Evolutionary conservation across 2,888 invertebrate genomes (phyloP).

Genomic region (Patella pellucida): DNA sequence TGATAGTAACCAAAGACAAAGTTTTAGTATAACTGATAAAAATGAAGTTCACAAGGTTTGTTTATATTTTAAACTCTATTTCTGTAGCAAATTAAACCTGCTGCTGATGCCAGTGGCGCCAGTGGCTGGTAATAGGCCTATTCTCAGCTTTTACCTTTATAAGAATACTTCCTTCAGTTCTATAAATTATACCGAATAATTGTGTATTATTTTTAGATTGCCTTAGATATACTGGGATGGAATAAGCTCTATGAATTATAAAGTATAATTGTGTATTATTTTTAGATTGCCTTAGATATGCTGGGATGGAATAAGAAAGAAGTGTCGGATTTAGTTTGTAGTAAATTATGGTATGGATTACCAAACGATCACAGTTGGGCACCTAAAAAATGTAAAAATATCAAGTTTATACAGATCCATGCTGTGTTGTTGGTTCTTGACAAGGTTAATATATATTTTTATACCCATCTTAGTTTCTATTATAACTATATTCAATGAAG

Average conservation of each 20-base stretch:
- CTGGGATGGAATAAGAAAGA: slow-evolving; percentile 88
- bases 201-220: slow-evolving; percentile 76
- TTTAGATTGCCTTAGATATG: slow-evolving; percentile 88
- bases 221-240: slow-evolving; percentile 94
- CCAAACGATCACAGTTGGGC: slow-evolving; percentile 86
- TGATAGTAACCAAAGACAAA: slow-evolving; percentile 36
- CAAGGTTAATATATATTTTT: slow-evolving; percentile 77
- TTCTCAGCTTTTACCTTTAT: too few relatives aligned
- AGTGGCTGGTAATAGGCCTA: too few relatives aligned
- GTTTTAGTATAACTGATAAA: slow-evolving; percentile 51
- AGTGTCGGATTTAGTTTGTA: slow-evolving; percentile 90
- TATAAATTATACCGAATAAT: too few relatives aligned
- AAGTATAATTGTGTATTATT: not conserved
- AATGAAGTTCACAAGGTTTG: slow-evolving; percentile 58
- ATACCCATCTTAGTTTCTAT: too few relatives aligned
- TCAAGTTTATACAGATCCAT: slow-evolving; percentile 83
- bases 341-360: slow-evolving; percentile 85
- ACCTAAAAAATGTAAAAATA: slow-evolving; percentile 54
- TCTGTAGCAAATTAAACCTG: too few relatives aligned
- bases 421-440: slow-evolving; percentile 92
- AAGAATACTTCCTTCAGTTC: too few relatives aligned
- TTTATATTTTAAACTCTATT: not conserved
- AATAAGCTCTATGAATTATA: slow-evolving; percentile 70
- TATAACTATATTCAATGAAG: too few relatives aligned
- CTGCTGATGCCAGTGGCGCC: too few relatives aligned